Percentiles rank a stretch among this genome's conserved stretches.
Conservation (phyloP, 1,140 invertebrate species). For the Camponotus vicinus region DNA sequence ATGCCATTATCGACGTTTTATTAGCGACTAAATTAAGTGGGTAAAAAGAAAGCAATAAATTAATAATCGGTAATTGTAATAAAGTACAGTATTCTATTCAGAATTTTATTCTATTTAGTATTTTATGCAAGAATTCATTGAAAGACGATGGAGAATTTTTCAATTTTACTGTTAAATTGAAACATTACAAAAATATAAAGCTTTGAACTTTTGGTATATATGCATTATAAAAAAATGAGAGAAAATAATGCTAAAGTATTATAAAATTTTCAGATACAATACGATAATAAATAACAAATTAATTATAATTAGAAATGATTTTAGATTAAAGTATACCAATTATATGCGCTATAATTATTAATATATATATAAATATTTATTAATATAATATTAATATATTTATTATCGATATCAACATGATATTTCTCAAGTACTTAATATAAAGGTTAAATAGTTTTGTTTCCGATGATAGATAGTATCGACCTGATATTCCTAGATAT, state of each 20-base stretch:
- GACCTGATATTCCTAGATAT: slow-evolving; percentile 19
- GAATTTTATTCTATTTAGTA: no score
- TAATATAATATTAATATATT: neutral
- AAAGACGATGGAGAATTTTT: neutral
- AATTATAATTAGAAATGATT: neutral
- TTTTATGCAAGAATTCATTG: neutral
- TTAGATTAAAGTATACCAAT: neutral
- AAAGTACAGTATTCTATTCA: neutral
- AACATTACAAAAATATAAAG: neutral
- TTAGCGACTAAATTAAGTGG: neutral
- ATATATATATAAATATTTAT: neutral
- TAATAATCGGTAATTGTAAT: neutral
- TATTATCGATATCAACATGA: no score
- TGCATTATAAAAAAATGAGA: neutral
- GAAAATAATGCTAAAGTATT: slow-evolving; percentile 8
- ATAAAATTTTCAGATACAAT: neutral
- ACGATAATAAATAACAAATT: neutral
- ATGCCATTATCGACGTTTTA: neutral
- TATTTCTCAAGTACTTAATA: neutral
- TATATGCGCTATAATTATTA: neutral
- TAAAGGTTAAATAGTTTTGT: neutral
- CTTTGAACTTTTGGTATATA: neutral
- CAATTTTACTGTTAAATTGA: neutral
- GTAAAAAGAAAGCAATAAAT: neutral
- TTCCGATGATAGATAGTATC: neutral